Base-by-base conservation (phyloP, 2,797 vertebrate species). In the Odontamblyopus rebecca region DNA sequence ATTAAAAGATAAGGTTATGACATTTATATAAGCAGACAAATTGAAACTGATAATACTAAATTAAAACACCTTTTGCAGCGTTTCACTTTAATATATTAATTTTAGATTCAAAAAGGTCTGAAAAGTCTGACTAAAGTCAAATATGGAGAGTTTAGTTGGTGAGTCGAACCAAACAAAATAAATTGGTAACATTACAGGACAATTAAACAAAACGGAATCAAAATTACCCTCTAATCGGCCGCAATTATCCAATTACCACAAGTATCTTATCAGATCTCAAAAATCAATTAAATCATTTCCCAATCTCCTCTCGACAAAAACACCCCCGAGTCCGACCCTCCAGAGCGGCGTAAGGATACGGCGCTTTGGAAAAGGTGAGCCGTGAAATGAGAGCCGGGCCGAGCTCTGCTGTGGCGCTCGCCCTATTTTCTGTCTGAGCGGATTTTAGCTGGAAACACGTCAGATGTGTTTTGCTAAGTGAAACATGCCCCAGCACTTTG, bases 401-500 rank as follows among this genome's bases (percentile, higher is more conserved):
- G n/a, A 19, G 44, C 35, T 63, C 41, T 63, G 61, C 44, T 63
- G 32, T 26, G 0, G 35, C n/a, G 61, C 32, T 63, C 11, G 41
- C 19, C 19, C 35, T 41, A 63, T 63, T 63, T 63, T 63, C 32
- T 63, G 61, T 63, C 19, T 63, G 61, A 63, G 35, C 44, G 61
- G 61, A 44, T 44, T 63, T 63, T 63, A 63, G 61, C 18, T 62
- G 19, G 61, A 32, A 61, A 61, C 57, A 59, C 57, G 23, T 27
- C 26, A 30, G 59, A 62, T 62, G 29, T 61, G 61, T 62, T 62
- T 62, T 62, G 61, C 32, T 44, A 63, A 41, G 61, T 63, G 61
- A 63, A 63, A 63, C 26, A 63, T 62, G 8, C 30, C 61, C 32
- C 29, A n/a, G 61, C 61, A 62, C 61, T 62, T 30, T 62, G 30